A percentile compares a stretch with the other conserved stretches of the same genome.
These are phyloP conservation scores for Stegodyphus mimosarum DNA, from an alignment of 1,140 invertebrate species.

Conservation along the genomic window DNA sequence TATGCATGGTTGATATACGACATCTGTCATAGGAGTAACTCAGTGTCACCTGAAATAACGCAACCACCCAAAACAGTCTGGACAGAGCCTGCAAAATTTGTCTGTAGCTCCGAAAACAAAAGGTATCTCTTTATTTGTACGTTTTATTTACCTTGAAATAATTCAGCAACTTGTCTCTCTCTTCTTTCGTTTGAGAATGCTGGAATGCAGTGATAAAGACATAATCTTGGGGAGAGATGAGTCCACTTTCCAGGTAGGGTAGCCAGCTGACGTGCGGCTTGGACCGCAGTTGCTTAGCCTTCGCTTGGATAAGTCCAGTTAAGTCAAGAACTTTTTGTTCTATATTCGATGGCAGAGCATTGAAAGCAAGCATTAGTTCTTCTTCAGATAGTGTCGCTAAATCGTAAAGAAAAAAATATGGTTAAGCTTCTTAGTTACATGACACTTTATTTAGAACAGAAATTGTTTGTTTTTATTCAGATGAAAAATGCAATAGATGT, in stretches of 20 bases:
- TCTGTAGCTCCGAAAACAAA: background rate
- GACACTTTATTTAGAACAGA: background rate
- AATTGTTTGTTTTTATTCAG: background rate
- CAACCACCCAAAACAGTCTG: too few species aligned
- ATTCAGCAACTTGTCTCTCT: background rate
- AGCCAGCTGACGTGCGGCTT: constrained; percentile 2
- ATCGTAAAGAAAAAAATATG: too few species aligned
- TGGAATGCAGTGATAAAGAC: constrained; percentile 24
- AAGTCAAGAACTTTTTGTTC: constrained; percentile 3
- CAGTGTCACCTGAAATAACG: too few species aligned
- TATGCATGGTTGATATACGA: too few species aligned
- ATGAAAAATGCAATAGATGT: background rate
- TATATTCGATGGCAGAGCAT: background rate
- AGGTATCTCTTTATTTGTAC: background rate
- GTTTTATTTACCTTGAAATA: background rate
- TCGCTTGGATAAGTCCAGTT: background rate
- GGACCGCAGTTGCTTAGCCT: background rate
- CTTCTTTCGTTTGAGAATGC: background rate
- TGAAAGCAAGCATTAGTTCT: background rate
- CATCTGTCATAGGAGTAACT: too few species aligned
- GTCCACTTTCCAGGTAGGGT: constrained; percentile 5
- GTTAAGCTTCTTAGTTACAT: too few species aligned
- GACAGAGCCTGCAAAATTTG: background rate
- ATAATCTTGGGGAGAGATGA: constrained; percentile 14
- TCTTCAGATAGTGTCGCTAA: too few species aligned